A percentile compares a stretch with the other conserved stretches of the same genome.
Evolutionary conservation across 2,113 vertebrate genomes (phyloP).

Genomic region (Saccopteryx bilineata): DNA sequence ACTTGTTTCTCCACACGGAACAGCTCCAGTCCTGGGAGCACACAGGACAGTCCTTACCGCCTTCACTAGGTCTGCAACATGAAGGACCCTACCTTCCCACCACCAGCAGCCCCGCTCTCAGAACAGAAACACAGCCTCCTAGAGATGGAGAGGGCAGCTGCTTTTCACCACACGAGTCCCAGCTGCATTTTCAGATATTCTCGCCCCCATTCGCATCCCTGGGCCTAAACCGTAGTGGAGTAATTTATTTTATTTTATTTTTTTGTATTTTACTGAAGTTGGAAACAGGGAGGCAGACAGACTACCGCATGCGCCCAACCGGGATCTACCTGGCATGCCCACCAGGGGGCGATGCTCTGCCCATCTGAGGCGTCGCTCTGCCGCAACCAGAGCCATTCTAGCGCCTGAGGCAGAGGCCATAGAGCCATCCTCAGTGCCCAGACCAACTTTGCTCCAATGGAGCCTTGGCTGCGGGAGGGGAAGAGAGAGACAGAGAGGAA

Average conservation of each 20-base stretch:
- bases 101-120: not conserved
- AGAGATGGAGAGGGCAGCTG: conserved; percentile 60
- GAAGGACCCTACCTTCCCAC: not conserved
- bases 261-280: no score
- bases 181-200: conserved; percentile 25
- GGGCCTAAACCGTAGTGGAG: not conserved
- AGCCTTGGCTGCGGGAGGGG: no score
- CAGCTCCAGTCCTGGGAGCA: not conserved
- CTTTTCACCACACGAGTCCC: not conserved
- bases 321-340: no score
- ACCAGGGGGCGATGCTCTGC: no score
- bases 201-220: not conserved
- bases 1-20: not conserved
- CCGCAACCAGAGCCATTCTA: no score
- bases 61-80: not conserved
- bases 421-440: no score
- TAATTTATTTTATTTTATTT: not conserved
- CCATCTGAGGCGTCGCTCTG: no score
- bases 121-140: conserved; percentile 26
- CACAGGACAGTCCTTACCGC: not conserved
- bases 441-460: no score
- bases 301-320: no score
- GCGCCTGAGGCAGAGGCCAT: no score
- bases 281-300: no score
- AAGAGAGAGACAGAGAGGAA: no score